These are phyloP conservation scores for Clarias magur DNA, from an alignment of 2,113 vertebrate genomes.

Conservation along the genomic window DNA sequence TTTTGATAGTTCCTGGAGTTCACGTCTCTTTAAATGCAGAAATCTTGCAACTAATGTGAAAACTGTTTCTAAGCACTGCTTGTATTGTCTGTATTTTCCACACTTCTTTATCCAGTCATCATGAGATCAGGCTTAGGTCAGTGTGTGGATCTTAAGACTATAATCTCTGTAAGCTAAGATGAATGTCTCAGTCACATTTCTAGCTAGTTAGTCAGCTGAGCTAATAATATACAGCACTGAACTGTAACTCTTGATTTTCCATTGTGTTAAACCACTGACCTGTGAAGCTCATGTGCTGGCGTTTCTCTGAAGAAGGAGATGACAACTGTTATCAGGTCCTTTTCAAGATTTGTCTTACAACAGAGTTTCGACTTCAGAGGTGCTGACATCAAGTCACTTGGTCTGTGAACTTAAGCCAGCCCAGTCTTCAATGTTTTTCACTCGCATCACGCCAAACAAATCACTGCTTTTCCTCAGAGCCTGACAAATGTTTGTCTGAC, in stretches of 20 bases:
- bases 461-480: no score
- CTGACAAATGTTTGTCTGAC: no score
- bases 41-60: neutral
- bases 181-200: neutral
- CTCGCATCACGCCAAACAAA: no score
- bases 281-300: neutral
- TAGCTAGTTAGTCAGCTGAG: neutral
- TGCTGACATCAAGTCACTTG: no score
- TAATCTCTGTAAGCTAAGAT: neutral
- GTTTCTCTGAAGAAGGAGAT: neutral
- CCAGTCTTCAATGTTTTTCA: no score
- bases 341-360: neutral
- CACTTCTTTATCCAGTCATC: neutral
- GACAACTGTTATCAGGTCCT: neutral
- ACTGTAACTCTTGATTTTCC: neutral
- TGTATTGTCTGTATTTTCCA: no score
- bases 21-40: neutral
- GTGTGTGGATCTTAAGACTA: neutral
- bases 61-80: neutral
- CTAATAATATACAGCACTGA: neutral
- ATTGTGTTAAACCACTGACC: neutral
- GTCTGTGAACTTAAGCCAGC: no score
- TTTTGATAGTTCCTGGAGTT: neutral
- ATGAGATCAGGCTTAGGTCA: neutral
- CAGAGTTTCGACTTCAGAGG: neutral